Percentiles rank a stretch among this genome's conserved stretches.
Evolutionary conservation across 2,888 invertebrate genomes (phyloP).

Genomic region (Cerastis rubricosa): DNA sequence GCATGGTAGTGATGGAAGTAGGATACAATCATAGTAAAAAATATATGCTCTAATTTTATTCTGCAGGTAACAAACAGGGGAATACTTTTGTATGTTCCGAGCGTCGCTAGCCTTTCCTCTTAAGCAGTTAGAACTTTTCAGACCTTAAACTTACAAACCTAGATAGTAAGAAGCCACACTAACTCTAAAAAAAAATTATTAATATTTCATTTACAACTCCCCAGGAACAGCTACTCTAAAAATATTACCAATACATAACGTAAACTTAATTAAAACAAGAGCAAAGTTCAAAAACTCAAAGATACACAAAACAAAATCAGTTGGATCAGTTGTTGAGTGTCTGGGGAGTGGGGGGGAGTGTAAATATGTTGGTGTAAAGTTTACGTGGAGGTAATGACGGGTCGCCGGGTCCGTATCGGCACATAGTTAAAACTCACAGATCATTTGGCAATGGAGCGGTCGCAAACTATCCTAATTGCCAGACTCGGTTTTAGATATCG

Average conservation of each 20-base stretch:
- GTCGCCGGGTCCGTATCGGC: conserved; percentile 50
- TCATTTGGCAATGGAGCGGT: conserved; percentile 84
- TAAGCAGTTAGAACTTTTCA: background rate
- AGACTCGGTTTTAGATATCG: conserved; percentile 80
- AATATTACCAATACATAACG: conserved; percentile 33
- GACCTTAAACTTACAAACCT: background rate
- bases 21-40: background rate
- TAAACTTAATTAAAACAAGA: conserved; percentile 52
- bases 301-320: conserved; percentile 51
- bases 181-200: background rate
- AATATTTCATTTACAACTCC: conserved; percentile 1
- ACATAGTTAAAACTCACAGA: conserved; percentile 77
- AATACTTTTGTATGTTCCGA: background rate
- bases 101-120: background rate
- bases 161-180: background rate
- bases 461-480: conserved; percentile 87
- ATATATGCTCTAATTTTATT: background rate
- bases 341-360: background rate
- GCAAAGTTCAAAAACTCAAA: conserved; percentile 40
- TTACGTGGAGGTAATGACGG: conserved; percentile 56
- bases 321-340: conserved; percentile 38
- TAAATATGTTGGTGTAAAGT: conserved; percentile 52
- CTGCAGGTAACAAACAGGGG: background rate
- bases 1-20: background rate
- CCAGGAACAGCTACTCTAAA: background rate